A percentile compares a stretch with the other conserved stretches of the same genome.
phyloP scores from a whole-genome alignment of 2,888 invertebrate genomes.

The Sipha maydis region DNA sequence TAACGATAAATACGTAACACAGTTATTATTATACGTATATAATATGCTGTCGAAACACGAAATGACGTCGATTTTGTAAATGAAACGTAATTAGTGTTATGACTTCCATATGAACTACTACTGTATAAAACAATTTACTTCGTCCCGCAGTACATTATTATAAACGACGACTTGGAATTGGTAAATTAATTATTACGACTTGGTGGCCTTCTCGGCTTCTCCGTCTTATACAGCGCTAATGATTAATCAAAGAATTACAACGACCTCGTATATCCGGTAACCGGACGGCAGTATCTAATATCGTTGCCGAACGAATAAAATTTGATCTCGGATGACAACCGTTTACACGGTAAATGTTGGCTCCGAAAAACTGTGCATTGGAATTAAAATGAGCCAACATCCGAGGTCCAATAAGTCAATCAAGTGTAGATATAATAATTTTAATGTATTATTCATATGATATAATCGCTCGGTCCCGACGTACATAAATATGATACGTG shows the following conservation, averaged over 20 bases:
- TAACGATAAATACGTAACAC: no score
- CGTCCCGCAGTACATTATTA: not conserved
- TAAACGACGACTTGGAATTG: not conserved
- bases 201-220: not conserved
- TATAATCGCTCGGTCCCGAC: no score
- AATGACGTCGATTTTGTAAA: not conserved
- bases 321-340: not conserved
- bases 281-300: not conserved
- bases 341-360: not conserved
- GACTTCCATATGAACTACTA: not conserved
- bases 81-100: not conserved
- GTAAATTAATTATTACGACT: conserved; percentile 9
- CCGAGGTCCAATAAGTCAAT: not conserved
- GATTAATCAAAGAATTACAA: not conserved
- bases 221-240: not conserved
- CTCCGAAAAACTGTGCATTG: not conserved
- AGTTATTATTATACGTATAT: no score
- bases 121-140: not conserved
- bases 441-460: not conserved
- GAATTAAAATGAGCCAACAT: not conserved
- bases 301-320: not conserved
- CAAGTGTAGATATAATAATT: not conserved
- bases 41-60: not conserved
- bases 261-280: not conserved
- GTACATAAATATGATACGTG: no score